Evolutionary conservation across 2,888 invertebrate genomes (phyloP).

Genomic region (Erebia epiphron): DNA sequence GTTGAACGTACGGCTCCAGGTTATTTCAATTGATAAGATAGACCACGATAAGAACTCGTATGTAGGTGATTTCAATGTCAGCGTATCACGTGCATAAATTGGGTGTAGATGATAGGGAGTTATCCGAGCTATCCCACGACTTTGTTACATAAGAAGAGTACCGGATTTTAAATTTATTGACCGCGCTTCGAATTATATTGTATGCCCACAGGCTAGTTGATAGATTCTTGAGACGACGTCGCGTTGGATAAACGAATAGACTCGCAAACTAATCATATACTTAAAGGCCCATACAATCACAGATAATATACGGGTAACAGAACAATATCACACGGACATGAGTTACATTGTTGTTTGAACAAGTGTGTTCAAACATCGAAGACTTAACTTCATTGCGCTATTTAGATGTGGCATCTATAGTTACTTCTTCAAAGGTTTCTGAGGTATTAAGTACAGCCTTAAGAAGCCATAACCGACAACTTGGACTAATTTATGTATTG

Average conservation of each 20-base stretch:
- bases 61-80: constrained; percentile 41
- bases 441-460: constrained; percentile 8
- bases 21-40: constrained; percentile 38
- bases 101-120: constrained; percentile 12
- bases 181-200: neutral
- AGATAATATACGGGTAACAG: neutral
- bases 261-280: constrained; percentile 4
- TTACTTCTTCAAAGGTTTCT: constrained; percentile 6
- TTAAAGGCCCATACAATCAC: neutral
- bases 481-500: neutral
- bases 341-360: constrained; percentile 4
- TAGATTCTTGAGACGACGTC: neutral
- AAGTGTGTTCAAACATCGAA: neutral
- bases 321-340: neutral
- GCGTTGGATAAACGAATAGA: constrained; percentile 11
- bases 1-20: constrained; percentile 28
- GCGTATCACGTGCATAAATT: constrained; percentile 27
- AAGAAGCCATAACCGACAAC: constrained; percentile 6
- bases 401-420: neutral
- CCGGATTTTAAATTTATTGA: constrained; percentile 17
- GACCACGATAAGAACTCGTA: constrained; percentile 35
- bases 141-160: constrained; percentile 20
- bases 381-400: neutral
- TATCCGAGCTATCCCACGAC: neutral
- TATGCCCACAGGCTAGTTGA: constrained; percentile 7